Evolutionary conservation across 2,797 vertebrate genomes (phyloP).

Genomic region (Pyrocephalus nanus): DNA sequence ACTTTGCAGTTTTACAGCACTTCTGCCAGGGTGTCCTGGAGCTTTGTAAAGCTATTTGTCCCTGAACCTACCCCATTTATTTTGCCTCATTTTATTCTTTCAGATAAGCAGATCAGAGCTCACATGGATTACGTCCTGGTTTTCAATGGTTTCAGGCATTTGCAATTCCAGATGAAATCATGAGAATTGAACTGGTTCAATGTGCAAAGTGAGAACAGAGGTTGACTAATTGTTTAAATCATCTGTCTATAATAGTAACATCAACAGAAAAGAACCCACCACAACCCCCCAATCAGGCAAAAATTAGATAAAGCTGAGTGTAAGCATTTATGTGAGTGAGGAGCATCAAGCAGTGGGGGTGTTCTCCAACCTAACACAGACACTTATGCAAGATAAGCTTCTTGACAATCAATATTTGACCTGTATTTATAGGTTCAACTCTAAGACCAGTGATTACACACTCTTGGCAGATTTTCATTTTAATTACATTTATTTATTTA

Average conservation of each 20-base stretch:
- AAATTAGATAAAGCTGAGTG: not conserved
- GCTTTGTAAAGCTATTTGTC: not conserved
- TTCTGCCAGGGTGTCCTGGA: not conserved
- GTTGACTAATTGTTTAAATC: not conserved
- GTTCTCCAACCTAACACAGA: not conserved
- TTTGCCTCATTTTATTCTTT: not conserved
- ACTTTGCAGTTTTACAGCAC: not conserved
- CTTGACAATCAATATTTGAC: constrained; percentile 24
- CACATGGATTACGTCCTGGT: not conserved
- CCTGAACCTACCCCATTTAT: not conserved
- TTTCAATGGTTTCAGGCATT: not conserved
- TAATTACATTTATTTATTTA: constrained; percentile 60
- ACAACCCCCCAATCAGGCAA: not conserved
- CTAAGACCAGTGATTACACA: not conserved
- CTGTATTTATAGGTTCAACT: not conserved
- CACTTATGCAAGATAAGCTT: not conserved
- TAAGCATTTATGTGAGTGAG: not conserved
- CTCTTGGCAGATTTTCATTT: constrained; percentile 43
- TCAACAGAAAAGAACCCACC: not conserved
- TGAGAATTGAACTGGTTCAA: not conserved
- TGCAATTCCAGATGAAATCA: not conserved
- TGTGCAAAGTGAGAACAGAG: not conserved
- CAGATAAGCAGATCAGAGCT: not conserved
- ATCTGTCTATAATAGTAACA: not conserved
- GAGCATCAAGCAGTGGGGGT: not conserved